Evolutionary conservation across 2,113 vertebrate species (phyloP), one percentile per base, ranked within the genome.

Genomic region (Gnathochromis pfefferi): DNA sequence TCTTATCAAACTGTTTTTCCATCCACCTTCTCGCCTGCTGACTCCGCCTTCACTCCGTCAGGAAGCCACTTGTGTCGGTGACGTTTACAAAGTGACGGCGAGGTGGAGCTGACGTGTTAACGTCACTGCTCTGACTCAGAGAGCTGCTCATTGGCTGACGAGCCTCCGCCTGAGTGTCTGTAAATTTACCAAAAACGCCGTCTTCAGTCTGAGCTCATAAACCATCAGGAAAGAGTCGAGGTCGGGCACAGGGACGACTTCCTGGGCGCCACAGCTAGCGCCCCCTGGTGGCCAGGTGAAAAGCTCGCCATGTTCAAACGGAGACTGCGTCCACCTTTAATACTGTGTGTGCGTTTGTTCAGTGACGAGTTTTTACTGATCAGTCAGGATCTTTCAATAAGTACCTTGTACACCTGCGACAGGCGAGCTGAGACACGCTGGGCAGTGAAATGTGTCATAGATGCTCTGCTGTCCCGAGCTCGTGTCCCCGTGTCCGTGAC

Each of bases 1-100:
- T 80, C 80, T 86, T 85, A 91, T 81, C 86, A 21, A 12, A 23
- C 26, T 3, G 2, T 38, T 85, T 57, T 87, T 81, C 87, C 87
- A 35, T 47, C 42, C 38, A 14, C 23, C 12, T 82, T 79, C 40
- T 17, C 1, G 68, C 68, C 23, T 42, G 5, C 58, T 80, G 19
- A 10, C 23, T 70, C 33, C 7, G 6, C 28, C 70, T 38, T 33
- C 55, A n/a, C n/a, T 35, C 55, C 33, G 2, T 23, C 70, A 31
- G 42, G 42, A 75, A 49, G 42, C 70, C 9, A 11, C 17, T 78
- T 1, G 23, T 75, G 70, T 47, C 3, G 0, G 42, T 11, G 23
- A 47, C 42, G 1, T 28, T 28, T 47, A 5, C 68, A 28, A 75
- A 49, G 42, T 17, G 42, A 75, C 14, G 9, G 8, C 4, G 13